phyloP scores from a whole-genome alignment of 2,113 vertebrate genomes.

The Hyperopisus bebe region DNA sequence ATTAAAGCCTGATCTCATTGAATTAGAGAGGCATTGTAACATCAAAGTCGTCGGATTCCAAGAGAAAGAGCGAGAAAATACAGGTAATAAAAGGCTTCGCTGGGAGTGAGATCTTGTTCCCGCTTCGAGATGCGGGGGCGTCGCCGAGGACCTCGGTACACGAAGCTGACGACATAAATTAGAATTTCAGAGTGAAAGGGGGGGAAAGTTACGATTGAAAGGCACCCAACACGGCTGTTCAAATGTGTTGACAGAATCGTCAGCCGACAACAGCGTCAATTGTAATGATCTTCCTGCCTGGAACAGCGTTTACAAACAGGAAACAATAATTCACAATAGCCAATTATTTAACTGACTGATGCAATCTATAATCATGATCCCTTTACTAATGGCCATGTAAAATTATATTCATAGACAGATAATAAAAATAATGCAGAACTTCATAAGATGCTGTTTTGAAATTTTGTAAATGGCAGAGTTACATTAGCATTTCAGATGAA shows the following conservation, averaged over 20 bases:
- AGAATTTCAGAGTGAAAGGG: constrained; percentile 4
- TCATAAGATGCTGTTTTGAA: neutral
- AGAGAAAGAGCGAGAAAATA: neutral
- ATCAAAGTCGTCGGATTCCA: constrained; percentile 4
- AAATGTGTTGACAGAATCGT: neutral
- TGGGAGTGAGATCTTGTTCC: neutral
- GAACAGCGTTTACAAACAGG: neutral
- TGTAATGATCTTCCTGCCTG: neutral
- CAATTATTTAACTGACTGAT: neutral
- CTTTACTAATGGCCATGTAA: neutral
- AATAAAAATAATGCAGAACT: neutral
- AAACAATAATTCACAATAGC: neutral
- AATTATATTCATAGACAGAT: neutral
- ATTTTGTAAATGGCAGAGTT: neutral
- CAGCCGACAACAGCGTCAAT: neutral
- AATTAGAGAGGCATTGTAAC: constrained; percentile 17
- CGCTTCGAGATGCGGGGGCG: neutral
- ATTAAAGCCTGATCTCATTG: constrained; percentile 10
- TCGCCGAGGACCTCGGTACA: neutral
- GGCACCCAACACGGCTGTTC: neutral
- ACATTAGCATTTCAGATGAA: neutral
- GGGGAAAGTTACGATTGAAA: neutral
- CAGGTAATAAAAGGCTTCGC: constrained; percentile 1
- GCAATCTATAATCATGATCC: neutral
- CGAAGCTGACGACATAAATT: neutral